Base-by-base conservation (phyloP, 1,140 invertebrate genomes). In the Metaphire vulgaris region DNA sequence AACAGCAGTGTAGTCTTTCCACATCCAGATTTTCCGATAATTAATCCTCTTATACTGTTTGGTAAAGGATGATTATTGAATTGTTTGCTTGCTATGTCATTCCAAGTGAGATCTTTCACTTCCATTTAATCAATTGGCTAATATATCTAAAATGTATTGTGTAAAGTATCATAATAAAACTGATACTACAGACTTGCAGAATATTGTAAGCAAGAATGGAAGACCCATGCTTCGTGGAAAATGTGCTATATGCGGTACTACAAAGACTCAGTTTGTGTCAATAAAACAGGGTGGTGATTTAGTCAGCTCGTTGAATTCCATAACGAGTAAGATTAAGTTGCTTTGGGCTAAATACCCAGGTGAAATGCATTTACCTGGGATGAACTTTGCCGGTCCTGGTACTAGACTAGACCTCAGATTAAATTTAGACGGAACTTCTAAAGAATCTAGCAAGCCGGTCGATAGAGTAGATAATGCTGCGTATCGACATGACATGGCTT, bases 71-170 rank as follows among this genome's bases (percentile, higher is more conserved):
- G 26, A 31, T 76, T 30, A 41, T 73, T 78, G 29, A 67, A 64
- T 32, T 66, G 6, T 28, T 74, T 65, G 33, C 33, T n/a, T 16
- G 65, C n/a, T n/a, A 32, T 21, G 16, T 79, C 68, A 69, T 78
- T 78, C 66, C 77, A 78, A 64, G 75, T 76, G 41, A 76, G 70
- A 68, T 77, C 33, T 78, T 78, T 77, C 41, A 73, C 75, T 77
- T 76, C 70, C 75, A 76, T 77, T 21, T 6, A 56, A 12, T 56
- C 41, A 56, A 56, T 12, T 71, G 56, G 76, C 65, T 12, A 74
- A 14, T 12, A 74, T 64, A 6, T 64, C 12, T 56, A 56, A 56
- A 12, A 21, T 64, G n/a, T 64, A 64, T 74, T 74, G 56, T n/a
- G 15, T 65, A n/a, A 64, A 68, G 41, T 41, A 29, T 28, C 66